phyloP scores from a whole-genome alignment of 2,113 vertebrate genomes.

The Motacilla tschutschensis region DNA sequence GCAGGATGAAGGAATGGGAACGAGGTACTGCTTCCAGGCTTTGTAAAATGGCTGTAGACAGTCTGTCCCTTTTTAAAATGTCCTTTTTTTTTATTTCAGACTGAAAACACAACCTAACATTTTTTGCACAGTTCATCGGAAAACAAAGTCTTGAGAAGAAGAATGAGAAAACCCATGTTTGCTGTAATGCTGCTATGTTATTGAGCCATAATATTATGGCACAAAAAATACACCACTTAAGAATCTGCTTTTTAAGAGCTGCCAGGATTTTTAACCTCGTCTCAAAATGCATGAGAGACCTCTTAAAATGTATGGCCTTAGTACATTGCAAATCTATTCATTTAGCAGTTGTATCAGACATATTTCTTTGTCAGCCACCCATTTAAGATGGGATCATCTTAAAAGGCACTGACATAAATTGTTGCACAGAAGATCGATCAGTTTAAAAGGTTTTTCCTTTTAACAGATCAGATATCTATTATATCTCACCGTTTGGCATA shows the following conservation, averaged over 20 bases:
- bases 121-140: background rate
- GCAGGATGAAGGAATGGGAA: background rate
- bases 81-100: background rate
- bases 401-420: constrained; percentile 72
- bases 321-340: constrained; percentile 46
- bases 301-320: constrained; percentile 59
- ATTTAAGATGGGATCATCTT: constrained; percentile 66
- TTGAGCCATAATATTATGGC: background rate
- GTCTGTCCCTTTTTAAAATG: background rate
- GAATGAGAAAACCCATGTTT: background rate
- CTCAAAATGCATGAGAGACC: constrained; percentile 48
- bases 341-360: constrained; percentile 50
- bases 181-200: background rate
- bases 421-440: constrained; percentile 57
- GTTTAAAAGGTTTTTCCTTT: constrained; percentile 74
- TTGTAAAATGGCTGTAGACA: background rate
- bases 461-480: constrained; percentile 69
- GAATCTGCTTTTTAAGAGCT: constrained; percentile 21
- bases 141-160: background rate
- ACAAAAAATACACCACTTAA: constrained; percentile 13
- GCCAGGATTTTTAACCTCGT: constrained; percentile 46
- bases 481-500: constrained; percentile 56
- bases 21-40: background rate
- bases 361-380: constrained; percentile 68
- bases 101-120: background rate